Conservation (phyloP, 1,140 invertebrate genomes). For the Hestina assimilis region DNA sequence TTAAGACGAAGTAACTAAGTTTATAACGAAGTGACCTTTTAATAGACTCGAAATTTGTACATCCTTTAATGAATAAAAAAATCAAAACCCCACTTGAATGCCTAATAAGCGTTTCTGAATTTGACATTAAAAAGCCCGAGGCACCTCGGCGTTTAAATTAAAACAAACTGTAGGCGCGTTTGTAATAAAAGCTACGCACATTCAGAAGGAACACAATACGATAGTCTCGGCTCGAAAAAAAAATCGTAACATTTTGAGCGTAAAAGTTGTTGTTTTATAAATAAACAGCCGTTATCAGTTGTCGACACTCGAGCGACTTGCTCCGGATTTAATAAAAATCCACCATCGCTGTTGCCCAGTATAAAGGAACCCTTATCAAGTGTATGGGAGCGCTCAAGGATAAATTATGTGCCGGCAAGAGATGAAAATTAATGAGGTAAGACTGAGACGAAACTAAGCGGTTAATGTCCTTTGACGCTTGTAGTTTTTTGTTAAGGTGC, state of each 20-base stretch:
- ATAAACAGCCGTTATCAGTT: constrained; percentile 73
- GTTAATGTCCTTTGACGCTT: constrained; percentile 30
- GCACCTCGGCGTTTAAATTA: constrained; percentile 39
- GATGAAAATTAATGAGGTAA: constrained; percentile 77
- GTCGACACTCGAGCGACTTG: constrained; percentile 68
- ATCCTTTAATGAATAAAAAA: too few relatives aligned
- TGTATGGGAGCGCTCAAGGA: constrained; percentile 69
- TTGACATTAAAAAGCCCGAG: constrained; percentile 27
- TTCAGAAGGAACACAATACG: constrained; percentile 2
- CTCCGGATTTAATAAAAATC: constrained; percentile 68
- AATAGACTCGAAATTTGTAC: too few relatives aligned
- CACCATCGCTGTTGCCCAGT: constrained; percentile 44
- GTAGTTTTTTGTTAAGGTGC: constrained; percentile 30
- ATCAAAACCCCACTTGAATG: constrained; percentile 5
- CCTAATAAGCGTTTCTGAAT: constrained; percentile 31
- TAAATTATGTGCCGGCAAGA: constrained; percentile 65
- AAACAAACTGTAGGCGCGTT: constrained; percentile 41
- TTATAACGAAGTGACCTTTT: too few relatives aligned
- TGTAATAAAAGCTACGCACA: constrained; percentile 40
- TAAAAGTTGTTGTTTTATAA: constrained; percentile 72
- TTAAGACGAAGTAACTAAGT: too few relatives aligned
- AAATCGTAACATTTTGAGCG: constrained; percentile 58
- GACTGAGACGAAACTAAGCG: constrained; percentile 49
- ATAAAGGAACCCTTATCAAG: constrained; percentile 64
- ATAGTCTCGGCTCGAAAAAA: constrained; percentile 28